phyloP scores from a whole-genome alignment of 2,113 vertebrate species.

The Neomonachus schauinslandi region DNA sequence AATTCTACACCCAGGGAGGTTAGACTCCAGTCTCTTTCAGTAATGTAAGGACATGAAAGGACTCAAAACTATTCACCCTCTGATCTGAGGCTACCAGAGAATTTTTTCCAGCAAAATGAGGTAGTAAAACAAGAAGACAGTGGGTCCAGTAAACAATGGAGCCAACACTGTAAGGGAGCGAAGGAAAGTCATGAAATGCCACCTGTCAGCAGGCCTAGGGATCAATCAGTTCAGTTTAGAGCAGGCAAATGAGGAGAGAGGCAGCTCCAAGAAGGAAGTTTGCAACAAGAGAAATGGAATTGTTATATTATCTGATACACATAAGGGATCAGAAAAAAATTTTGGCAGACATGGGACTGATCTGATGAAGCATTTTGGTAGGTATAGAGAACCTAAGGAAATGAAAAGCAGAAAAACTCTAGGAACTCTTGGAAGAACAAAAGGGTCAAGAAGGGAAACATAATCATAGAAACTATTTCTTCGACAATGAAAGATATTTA shows the following conservation, averaged over 20 bases:
- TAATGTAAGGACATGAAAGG: not conserved
- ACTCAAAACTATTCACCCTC: not conserved
- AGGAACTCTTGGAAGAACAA: not conserved
- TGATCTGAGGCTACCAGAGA: not conserved
- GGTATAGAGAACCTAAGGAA: not conserved
- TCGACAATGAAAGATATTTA: not conserved
- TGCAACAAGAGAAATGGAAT: not conserved
- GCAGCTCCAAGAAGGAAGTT: not conserved
- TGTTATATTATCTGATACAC: not conserved
- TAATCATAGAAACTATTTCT: not conserved
- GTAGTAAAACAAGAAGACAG: not conserved
- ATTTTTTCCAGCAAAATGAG: conserved; percentile 7
- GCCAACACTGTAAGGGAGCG: not conserved
- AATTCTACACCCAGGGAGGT: not conserved
- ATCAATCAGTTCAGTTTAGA: not conserved
- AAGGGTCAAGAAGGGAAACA: not conserved
- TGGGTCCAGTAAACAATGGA: not conserved
- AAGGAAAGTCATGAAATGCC: not conserved
- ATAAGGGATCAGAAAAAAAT: not conserved
- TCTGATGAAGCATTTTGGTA: conserved; percentile 14
- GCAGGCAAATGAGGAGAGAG: not conserved
- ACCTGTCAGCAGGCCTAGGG: not conserved
- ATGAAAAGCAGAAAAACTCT: not conserved
- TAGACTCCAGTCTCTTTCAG: not conserved
- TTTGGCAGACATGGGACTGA: not conserved